Percentiles rank a stretch among this genome's conserved stretches.
These are phyloP conservation scores for Heliconius ismenius DNA, from an alignment of 2,888 invertebrate genomes.

Conservation along the genomic window DNA sequence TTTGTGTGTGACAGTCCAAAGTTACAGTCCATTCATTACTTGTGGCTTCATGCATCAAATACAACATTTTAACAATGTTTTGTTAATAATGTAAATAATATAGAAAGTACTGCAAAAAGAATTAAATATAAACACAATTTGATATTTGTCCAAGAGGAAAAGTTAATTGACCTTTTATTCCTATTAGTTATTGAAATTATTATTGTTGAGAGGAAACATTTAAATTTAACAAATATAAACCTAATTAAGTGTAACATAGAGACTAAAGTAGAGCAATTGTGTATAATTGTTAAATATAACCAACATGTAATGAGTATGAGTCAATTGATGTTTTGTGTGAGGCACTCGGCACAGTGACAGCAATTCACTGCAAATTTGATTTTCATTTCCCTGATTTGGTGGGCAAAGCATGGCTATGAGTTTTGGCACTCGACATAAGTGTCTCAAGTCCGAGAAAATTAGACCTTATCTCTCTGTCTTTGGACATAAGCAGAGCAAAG, in stretches of 20 bases:
- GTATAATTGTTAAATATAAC: conserved; percentile 24
- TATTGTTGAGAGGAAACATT: conserved; percentile 20
- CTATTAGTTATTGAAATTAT: not conserved
- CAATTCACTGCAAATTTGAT: too few species aligned
- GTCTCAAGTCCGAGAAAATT: too few species aligned
- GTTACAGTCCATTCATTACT: too few species aligned
- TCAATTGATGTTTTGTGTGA: conserved; percentile 15
- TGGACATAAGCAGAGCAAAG: too few species aligned
- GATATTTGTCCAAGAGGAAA: not conserved
- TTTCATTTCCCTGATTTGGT: too few species aligned
- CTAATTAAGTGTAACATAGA: not conserved
- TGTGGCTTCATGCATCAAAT: too few species aligned
- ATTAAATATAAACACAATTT: not conserved
- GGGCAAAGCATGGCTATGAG: too few species aligned
- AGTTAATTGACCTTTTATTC: conserved; percentile 21
- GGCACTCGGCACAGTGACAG: too few species aligned
- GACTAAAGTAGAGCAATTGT: conserved; percentile 12
- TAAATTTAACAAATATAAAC: conserved; percentile 15
- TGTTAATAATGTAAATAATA: not conserved
- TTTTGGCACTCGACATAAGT: too few species aligned
- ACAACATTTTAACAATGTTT: too few species aligned
- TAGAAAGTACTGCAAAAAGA: not conserved
- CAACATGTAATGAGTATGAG: conserved; percentile 22
- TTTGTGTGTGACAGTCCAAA: too few species aligned
- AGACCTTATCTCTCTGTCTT: too few species aligned